Conservation (phyloP, 92 coral and sea anemone species). For the Siderastrea siderea region DNA sequence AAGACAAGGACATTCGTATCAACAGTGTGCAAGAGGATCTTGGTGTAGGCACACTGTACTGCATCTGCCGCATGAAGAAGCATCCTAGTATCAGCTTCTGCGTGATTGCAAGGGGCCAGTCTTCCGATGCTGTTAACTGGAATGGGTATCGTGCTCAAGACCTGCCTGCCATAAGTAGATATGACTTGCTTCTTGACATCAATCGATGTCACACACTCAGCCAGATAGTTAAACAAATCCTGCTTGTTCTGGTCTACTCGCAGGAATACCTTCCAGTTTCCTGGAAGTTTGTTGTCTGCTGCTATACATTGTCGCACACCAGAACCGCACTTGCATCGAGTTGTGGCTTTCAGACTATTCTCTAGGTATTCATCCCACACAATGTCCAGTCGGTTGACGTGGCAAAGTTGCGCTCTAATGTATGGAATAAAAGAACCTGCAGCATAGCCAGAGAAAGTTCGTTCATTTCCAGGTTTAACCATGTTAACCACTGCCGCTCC, state of each 20-base stretch:
- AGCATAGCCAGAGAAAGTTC: constrained; percentile 59
- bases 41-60: constrained; percentile 13
- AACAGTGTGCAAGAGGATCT: constrained; percentile 24
- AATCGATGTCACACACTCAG: constrained; percentile 41
- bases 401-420: constrained; percentile 60
- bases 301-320: constrained; percentile 44
- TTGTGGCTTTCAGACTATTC: constrained; percentile 74
- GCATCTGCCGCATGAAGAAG: constrained; percentile 51
- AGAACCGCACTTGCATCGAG: constrained; percentile 22
- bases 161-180: constrained; percentile 50
- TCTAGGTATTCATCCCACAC: constrained; percentile 76
- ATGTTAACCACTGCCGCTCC: constrained; percentile 66
- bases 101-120: constrained; percentile 40
- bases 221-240: constrained; percentile 64
- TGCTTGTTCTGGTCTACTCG: constrained; percentile 64
- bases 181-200: constrained; percentile 53
- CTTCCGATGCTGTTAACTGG: not conserved
- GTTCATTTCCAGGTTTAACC: constrained; percentile 61
- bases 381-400: constrained; percentile 69
- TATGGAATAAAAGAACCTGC: constrained; percentile 63
- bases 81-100: constrained; percentile 34
- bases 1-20: constrained; percentile 50
- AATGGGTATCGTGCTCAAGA: constrained; percentile 21
- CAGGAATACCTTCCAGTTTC: constrained; percentile 72
- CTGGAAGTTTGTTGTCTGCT: constrained; percentile 45